A percentile compares a stretch with the other conserved stretches of the same genome.
These are phyloP conservation scores for Bos indicus DNA, from an alignment of 2,113 vertebrate genomes.

Conservation along the genomic window DNA sequence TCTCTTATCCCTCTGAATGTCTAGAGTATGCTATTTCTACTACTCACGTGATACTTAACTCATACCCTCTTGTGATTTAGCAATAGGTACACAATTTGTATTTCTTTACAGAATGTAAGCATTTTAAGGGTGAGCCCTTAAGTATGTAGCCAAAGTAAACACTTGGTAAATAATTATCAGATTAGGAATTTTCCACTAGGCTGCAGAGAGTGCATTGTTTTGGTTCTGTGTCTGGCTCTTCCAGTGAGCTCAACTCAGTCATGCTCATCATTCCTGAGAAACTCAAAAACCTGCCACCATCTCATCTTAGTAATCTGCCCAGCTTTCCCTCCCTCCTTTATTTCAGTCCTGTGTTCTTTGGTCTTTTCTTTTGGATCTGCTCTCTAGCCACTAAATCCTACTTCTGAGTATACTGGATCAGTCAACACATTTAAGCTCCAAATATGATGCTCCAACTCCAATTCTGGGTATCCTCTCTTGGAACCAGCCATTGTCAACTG, in stretches of 20 bases:
- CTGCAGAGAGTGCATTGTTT: background rate
- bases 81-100: conserved; percentile 5
- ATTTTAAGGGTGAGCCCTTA: background rate
- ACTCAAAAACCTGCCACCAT: background rate
- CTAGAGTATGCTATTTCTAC: background rate
- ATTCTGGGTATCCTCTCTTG: background rate
- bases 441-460: background rate
- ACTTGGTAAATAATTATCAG: background rate
- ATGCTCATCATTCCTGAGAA: background rate
- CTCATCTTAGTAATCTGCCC: background rate
- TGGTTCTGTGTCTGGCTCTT: background rate
- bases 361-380: background rate
- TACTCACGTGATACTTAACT: background rate
- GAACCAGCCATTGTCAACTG: background rate
- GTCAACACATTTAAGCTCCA: background rate
- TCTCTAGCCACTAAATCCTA: background rate
- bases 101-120: conserved; percentile 14
- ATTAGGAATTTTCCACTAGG: background rate
- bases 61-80: background rate
- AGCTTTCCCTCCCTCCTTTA: too few relatives aligned
- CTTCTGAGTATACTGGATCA: background rate
- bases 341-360: background rate
- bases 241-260: background rate
- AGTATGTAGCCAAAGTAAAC: conserved; percentile 17
- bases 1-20: background rate